These are phyloP conservation scores for Tryphoninae sp. DNA, from an alignment of 2,888 invertebrate genomes.

Conservation along the genomic window DNA sequence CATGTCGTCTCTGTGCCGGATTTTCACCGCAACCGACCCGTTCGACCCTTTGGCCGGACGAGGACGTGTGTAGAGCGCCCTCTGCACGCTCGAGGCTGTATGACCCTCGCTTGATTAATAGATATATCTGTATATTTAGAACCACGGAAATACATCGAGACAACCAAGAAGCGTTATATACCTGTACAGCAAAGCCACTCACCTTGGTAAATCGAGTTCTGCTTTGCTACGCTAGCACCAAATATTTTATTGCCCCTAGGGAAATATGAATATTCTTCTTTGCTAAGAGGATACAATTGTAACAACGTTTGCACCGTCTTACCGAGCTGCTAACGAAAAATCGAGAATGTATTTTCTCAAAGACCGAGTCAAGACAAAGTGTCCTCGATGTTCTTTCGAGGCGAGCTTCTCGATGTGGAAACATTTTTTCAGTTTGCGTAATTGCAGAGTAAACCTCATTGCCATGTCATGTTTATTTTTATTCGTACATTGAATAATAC, in stretches of 20 bases:
- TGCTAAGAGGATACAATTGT: neutral
- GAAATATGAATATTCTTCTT: conserved; percentile 7
- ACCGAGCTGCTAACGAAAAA: too few relatives aligned
- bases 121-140: conserved; percentile 31
- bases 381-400: neutral
- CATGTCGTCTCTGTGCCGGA: neutral
- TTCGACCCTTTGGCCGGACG: conserved; percentile 44
- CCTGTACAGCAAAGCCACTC: neutral
- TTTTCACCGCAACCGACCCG: conserved; percentile 18
- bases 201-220: conserved; percentile 32
- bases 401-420: neutral
- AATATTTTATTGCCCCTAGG: conserved; percentile 15
- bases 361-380: neutral
- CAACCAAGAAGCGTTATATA: conserved; percentile 2
- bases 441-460: neutral
- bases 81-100: conserved; percentile 30
- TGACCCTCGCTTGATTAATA: conserved; percentile 50
- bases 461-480: neutral
- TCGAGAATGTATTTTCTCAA: too few relatives aligned
- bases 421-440: neutral
- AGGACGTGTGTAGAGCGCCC: conserved; percentile 19
- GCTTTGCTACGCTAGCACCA: conserved; percentile 7
- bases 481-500: conserved; percentile 17
- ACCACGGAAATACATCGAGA: neutral
- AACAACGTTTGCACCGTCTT: neutral